Evolutionary conservation across 2,888 invertebrate genomes (phyloP), one percentile per base, ranked within the genome.

Genomic region (Rhopalosiphum nymphaeae): DNA sequence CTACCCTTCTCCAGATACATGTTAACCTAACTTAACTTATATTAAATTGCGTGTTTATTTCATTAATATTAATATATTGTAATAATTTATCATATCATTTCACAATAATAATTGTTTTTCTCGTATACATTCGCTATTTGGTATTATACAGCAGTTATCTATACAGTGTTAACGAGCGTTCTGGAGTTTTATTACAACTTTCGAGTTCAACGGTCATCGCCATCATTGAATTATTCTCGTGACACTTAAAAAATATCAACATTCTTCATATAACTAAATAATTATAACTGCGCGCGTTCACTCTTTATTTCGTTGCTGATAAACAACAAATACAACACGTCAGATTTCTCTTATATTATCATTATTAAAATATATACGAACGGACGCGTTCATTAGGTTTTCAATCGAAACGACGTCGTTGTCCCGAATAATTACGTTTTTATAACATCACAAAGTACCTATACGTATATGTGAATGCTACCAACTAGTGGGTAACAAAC

Each of bases 201-300:
- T 90, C 90, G 90, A 90, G 90, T 90, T 90, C 90, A 90, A 46
- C 36, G 67, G 90, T 67, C 67, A 90, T 90, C 49, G 13, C 42
- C 46, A 46, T 86, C 89, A 46, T 44, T 57, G 44, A 89, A 89
- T 57, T 36, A 53, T 53, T 53, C 11, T 46, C 67, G 26, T 49
- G 90, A 67, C 67, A 46, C 44, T 44, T 46, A 61, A 61, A 89
- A 53, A 36, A n/a, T 29, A 86, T 86, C 86, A 44, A 46, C 86
- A 44, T 86, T 44, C 86, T 86, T 46, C 42, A 46, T 56, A 36
- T 56, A 36, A 53, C 26, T n/a, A 86, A 86, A 13, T 86, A 25
- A 56, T 36, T 44, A 7, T 16, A 53, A n/a, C 13, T 87, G n/a
- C 53, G 10, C 29, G 57, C 57, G 57, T 44, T 89, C 57, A 89